A percentile compares a stretch with the other conserved stretches of the same genome.
phyloP scores from a whole-genome alignment of 2,888 invertebrate species.

The Limnephilus lunatus region DNA sequence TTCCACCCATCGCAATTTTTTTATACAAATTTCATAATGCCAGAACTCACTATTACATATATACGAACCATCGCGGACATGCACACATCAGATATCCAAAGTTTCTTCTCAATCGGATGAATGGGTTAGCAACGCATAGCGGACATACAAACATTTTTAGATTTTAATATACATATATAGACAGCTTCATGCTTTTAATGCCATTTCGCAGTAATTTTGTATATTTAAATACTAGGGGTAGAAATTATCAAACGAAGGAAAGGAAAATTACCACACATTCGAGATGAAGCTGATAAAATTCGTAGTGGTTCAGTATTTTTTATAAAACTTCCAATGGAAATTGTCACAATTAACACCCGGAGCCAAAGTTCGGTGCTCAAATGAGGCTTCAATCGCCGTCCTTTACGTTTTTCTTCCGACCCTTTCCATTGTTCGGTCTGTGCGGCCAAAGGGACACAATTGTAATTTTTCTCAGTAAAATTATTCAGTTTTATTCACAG shows the following conservation, averaged over 20 bases:
- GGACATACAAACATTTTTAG: too few species aligned
- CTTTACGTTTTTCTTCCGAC: conserved; percentile 25
- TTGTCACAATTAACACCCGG: neutral
- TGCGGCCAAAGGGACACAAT: conserved; percentile 55
- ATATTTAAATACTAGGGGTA: neutral
- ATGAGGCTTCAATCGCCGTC: conserved; percentile 25
- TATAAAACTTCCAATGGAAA: neutral
- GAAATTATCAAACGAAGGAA: neutral
- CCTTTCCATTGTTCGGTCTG: conserved; percentile 46
- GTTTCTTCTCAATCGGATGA: too few species aligned
- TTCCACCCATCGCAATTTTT: too few species aligned
- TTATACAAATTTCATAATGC: too few species aligned
- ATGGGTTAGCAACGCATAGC: too few species aligned
- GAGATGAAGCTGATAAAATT: neutral
- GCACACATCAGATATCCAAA: too few species aligned
- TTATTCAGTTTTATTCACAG: conserved; percentile 43
- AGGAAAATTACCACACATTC: neutral
- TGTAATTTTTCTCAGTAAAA: conserved; percentile 63
- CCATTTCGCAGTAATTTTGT: too few species aligned
- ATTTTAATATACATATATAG: too few species aligned
- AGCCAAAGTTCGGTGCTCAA: conserved; percentile 9
- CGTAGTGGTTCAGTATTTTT: neutral
- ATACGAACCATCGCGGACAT: too few species aligned
- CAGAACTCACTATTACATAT: too few species aligned
- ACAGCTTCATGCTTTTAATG: neutral